Conservation (phyloP, 2,113 vertebrate genomes). For the Zootoca vivipara region DNA sequence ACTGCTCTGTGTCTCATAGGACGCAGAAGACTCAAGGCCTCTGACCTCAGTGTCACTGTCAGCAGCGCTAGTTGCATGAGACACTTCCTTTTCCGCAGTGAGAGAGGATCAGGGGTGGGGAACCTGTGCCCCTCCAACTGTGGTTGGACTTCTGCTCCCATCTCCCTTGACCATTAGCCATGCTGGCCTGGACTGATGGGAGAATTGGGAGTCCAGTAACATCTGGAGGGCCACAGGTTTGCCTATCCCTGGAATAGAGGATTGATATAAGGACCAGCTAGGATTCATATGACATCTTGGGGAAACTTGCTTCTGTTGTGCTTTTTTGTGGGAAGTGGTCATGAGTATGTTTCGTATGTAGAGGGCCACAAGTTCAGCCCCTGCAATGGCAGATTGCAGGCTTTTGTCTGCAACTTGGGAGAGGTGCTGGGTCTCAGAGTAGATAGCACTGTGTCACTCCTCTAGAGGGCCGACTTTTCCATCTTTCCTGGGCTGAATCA, state of each 20-base stretch:
- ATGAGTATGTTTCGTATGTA: neutral
- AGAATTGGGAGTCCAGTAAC: too few relatives aligned
- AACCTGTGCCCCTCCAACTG: too few relatives aligned
- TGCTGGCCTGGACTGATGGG: too few relatives aligned
- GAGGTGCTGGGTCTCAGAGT: neutral
- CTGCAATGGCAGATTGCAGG: neutral
- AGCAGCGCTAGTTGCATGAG: neutral
- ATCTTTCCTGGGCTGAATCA: neutral
- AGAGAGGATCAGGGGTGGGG: too few relatives aligned
- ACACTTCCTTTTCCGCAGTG: too few relatives aligned
- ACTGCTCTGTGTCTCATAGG: neutral
- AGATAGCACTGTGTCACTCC: too few relatives aligned
- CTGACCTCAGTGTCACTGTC: neutral
- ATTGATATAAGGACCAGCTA: neutral
- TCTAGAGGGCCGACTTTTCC: neutral
- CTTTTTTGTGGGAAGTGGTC: neutral
- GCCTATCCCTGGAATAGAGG: too few relatives aligned
- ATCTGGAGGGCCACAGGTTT: too few relatives aligned
- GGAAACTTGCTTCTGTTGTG: neutral
- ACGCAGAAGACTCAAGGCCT: neutral
- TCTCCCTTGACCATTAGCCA: too few relatives aligned
- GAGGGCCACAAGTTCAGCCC: neutral
- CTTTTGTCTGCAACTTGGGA: neutral
- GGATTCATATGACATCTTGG: accelerated
- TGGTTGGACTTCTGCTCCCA: too few relatives aligned